Evolutionary conservation across 2,113 vertebrate species (phyloP), one percentile per base, ranked within the genome.

Genomic region (Regulus satrapa): DNA sequence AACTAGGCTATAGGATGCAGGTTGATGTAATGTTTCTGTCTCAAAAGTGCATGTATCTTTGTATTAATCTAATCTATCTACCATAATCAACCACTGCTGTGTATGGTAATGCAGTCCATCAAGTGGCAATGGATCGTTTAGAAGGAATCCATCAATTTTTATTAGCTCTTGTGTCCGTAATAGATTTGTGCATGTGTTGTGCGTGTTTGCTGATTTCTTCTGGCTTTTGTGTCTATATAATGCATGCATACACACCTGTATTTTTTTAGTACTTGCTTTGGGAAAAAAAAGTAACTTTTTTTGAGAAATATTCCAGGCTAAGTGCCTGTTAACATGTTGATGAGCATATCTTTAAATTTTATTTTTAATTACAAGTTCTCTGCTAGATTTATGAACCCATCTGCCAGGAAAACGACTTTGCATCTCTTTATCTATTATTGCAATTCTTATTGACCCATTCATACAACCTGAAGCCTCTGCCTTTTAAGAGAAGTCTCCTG

Each of bases 361-460:
- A 18, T 54, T 78, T 86, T 91, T 51, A 38, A 55, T 72, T 85
- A 58, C 29, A 34, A 82, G 32, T 89, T 87, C 68, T 14, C 61
- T 89, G 28, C 31, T n/a, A 62, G 48, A 32, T 78, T 85, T 85
- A 16, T 51, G 82, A 85, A 89, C 14, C 40, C 36, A 40, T 63
- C 64, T 93, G 61, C 64, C 48, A 64, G 68, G 73, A 85, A 78
- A 81, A 36, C 77, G 76, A 31, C 73, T 87, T 78, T 59, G 20
- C 46, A 62, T 85, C 32, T 75, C 84, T 18, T 72, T 78, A 52
- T 91, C 58, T 85, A 21, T 73, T 88, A 8, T 12, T 93, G 88
- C 49, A 79, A 49, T 85, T 88, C 67, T 61, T 46, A 58, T 21
- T 82, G 71, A 41, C 38, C 34, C 34, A 55, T 75, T 12, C 32